Base-by-base conservation (phyloP, 2,113 vertebrate genomes). In the Brachypodius melanocephalos region DNA sequence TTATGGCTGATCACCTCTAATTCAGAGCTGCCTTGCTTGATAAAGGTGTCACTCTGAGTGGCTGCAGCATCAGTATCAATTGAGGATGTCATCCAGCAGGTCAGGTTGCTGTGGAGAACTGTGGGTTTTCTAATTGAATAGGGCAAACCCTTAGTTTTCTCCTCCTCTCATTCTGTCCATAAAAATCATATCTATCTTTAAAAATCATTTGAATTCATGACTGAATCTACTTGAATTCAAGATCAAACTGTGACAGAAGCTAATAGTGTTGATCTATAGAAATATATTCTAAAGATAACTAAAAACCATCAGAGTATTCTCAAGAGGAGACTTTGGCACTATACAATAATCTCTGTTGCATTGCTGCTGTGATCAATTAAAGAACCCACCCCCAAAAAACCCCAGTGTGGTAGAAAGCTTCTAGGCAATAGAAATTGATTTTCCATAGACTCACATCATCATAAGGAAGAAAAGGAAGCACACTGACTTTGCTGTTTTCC, bases 1-100 rank as follows among this genome's bases (percentile, higher is more conserved):
- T 98, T 98, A 98, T 85, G 95, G 96, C 97, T 88, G 96, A 98
- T 98, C 98, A 98, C 98, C 98, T 98, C 97, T 98, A 98, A 98
- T 98, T 98, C 97, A 96, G 93, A 97, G 96, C 96, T 96, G 96
- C 96, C 96, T 96, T 94, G 95, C 84, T 97, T 97, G 98, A 97
- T 98, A 98, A 98, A 98, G 97, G 97, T 98, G 98, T 98, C 97
- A 97, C 94, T 93, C 82, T 89, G 93, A 97, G 96, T 95, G 77
- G 93, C 94, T 82, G 88, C 63, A 94, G 94, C 97, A 96, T 97
- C 97, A 72, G 85, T 93, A 93, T 96, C 97, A 95, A 96, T 93
- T 94, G 94, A 95, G 85, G 87, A 92, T 97, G 93, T 97, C 96
- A 92, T 42, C 81, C 80, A 67, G 62, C 83, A 93, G 96, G 96